Percentiles rank a stretch among this genome's conserved stretches.
phyloP scores from a whole-genome alignment of 2,797 vertebrate species.

The Leptoclinus maculatus region DNA sequence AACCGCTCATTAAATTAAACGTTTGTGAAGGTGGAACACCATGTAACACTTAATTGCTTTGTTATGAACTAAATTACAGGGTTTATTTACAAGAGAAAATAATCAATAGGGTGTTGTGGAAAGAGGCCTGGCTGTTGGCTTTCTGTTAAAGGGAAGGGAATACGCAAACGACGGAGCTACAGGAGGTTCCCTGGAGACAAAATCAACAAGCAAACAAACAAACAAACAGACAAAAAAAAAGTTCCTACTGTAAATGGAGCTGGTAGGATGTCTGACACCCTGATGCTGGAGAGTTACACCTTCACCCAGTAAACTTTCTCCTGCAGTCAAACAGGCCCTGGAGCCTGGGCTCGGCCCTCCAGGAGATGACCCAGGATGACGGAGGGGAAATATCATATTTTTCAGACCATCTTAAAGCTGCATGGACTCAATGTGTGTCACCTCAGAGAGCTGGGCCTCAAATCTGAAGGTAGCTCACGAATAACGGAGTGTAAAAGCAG shows the following conservation, averaged over 20 bases:
- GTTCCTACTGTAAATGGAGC: neutral
- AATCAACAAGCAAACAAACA: neutral
- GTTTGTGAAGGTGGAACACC: neutral
- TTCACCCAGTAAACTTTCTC: neutral
- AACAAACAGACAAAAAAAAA: neutral
- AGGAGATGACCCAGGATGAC: neutral
- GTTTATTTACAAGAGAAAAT: fast-evolving
- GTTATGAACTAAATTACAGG: neutral
- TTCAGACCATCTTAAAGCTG: neutral
- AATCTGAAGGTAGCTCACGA: too few relatives aligned
- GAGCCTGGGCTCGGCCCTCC: too few relatives aligned
- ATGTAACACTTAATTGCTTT: neutral
- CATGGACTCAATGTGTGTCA: neutral
- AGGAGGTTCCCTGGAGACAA: neutral
- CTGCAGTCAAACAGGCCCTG: neutral
- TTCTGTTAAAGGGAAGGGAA: neutral
- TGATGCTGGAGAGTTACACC: neutral
- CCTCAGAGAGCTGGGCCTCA: too few relatives aligned
- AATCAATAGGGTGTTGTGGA: neutral
- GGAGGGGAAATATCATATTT: neutral
- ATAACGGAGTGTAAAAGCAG: neutral
- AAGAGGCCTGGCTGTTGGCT: neutral
- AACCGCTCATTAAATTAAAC: neutral
- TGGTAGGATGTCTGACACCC: neutral
- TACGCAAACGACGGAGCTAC: neutral